Percentiles rank a stretch among this genome's conserved stretches.
These are phyloP conservation scores for Apodemus speciosus DNA, from an alignment of 2,113 vertebrate species.

Conservation along the genomic window DNA sequence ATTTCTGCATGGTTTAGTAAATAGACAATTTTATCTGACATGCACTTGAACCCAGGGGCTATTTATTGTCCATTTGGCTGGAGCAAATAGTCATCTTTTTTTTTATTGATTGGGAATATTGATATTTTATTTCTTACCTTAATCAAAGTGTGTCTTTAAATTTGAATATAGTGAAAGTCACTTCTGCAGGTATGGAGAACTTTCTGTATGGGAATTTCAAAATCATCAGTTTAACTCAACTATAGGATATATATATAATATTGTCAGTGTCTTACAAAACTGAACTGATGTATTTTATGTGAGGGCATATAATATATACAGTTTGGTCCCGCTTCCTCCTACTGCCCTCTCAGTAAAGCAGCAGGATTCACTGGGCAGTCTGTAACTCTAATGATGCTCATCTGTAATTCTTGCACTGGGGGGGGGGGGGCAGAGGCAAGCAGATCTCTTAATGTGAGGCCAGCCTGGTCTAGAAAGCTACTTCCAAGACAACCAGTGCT, in stretches of 20 bases:
- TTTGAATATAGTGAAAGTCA: conserved; percentile 42
- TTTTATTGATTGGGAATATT: conserved; percentile 45
- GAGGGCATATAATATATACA: background rate
- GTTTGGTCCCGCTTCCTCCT: background rate
- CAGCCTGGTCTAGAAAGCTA: background rate
- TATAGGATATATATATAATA: background rate
- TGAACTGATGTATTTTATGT: background rate
- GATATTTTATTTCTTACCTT: conserved; percentile 61
- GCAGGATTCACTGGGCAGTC: background rate
- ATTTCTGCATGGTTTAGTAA: conserved; percentile 53
- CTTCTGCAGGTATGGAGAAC: conserved; percentile 5
- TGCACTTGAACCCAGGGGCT: conserved; percentile 38
- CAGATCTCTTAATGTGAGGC: background rate
- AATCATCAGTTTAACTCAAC: background rate
- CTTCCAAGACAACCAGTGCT: background rate
- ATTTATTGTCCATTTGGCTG: conserved; percentile 59
- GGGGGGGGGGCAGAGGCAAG: background rate
- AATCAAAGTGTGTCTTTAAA: conserved; percentile 45
- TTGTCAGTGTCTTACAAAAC: background rate
- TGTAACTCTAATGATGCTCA: background rate
- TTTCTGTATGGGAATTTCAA: conserved; percentile 24
- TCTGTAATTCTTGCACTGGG: no score
- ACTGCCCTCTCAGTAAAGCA: background rate
- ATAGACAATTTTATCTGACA: conserved; percentile 43
- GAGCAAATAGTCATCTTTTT: conserved; percentile 53